Base-by-base conservation (phyloP, 1,140 invertebrate genomes). In the Araneus ventricosus region DNA sequence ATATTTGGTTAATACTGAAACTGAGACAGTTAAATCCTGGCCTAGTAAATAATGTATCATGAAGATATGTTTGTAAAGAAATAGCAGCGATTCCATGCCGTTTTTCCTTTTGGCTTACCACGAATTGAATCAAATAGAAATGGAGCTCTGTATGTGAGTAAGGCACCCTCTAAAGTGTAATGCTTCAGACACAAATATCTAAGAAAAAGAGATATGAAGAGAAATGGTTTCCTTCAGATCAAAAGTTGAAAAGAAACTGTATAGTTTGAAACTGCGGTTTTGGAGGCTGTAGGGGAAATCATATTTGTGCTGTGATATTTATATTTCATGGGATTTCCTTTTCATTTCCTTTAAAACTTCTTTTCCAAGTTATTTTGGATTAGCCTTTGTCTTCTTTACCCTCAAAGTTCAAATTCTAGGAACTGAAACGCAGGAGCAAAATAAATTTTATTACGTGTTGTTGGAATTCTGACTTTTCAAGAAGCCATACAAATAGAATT, bases 321-420 rank as follows among this genome's bases (percentile, higher is more conserved):
- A 63, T 63, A 63, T 63, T 63, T 63, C 59, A 63, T n/a, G 59
- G 59, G 59, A 63, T 63, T 63, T 63, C 59, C 4, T 63, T 63
- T 63, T 63, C 59, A 52, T 52, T 63, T 63, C 6, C 59, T n/a
- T 4, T 3, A n/a, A 63, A 63, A n/a, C 20, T 24, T 63, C n/a
- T 63, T 63, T 20, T 6, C 7, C 22, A 63, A n/a, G 17, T 63
- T 63, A 20, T 63, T 63, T 63, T 8, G 59, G 59, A 63, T 63
- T 63, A 63, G 22, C 59, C 24, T 63, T 63, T 52, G 45, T 52
- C 45, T 52, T 52, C n/a, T n/a, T n/a, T n/a, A n/a, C n/a, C n/a
- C n/a, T n/a, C n/a, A n/a, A n/a, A n/a, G n/a, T n/a, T n/a, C n/a
- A n/a, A n/a, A n/a, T n/a, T n/a, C n/a, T n/a, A n/a, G n/a, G n/a